Conservation (phyloP, 2,113 vertebrate species). For the Nycticorax nycticorax region DNA sequence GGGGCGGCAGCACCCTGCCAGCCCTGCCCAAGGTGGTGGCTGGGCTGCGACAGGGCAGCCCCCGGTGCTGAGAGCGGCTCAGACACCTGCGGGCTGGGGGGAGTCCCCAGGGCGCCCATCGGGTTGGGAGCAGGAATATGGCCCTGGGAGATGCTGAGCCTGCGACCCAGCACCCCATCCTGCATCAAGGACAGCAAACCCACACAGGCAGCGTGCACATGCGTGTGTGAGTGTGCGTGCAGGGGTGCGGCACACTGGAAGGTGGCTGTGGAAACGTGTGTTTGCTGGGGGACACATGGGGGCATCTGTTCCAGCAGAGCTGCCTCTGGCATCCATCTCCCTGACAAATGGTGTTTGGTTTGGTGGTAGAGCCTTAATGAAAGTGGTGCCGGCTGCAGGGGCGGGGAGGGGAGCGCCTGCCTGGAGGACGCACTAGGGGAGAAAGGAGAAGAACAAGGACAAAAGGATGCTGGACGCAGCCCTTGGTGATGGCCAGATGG, state of each 20-base stretch:
- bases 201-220: fast-evolving
- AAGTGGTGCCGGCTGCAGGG: not conserved
- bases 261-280: fast-evolving
- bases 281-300: not conserved
- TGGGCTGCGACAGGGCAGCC: not conserved
- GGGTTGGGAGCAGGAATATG: not conserved
- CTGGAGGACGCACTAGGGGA: not conserved
- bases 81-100: fast-evolving
- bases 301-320: slow-evolving; percentile 1
- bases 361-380: not conserved
- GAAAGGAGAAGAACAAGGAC: not conserved
- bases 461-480: fast-evolving
- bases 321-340: not conserved
- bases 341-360: slow-evolving; percentile 34
- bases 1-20: not conserved
- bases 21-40: not conserved
- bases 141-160: not conserved
- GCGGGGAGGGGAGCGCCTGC: not conserved
- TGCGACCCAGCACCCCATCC: not conserved
- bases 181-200: fast-evolving
- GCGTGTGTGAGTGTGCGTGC: fast-evolving
- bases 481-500: not conserved
- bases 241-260: fast-evolving
- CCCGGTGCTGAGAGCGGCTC: fast-evolving
- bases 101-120: fast-evolving